These are phyloP conservation scores for Eurytoma californica DNA, from an alignment of 2,888 invertebrate species.

Conservation along the genomic window DNA sequence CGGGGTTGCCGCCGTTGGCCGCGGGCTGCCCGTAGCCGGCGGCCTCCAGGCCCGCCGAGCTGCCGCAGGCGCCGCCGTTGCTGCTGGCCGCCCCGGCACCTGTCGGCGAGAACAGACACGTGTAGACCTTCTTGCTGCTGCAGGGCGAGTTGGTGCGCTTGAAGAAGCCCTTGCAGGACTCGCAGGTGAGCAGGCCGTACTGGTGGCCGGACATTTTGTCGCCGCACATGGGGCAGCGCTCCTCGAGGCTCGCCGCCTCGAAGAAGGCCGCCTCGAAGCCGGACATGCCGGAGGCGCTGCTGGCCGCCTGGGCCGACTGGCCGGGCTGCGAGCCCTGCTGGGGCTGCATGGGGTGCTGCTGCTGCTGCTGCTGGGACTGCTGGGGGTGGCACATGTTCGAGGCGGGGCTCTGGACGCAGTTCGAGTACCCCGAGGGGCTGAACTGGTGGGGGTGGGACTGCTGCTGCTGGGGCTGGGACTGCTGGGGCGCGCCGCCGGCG, in stretches of 20 bases:
- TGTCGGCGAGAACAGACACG: conserved; percentile 78
- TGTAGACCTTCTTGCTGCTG: conserved; percentile 86
- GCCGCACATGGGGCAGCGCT: conserved; percentile 84
- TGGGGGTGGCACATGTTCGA: conserved; percentile 70
- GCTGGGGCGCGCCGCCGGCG: conserved; percentile 71
- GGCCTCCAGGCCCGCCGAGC: conserved; percentile 66
- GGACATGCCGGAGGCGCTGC: conserved; percentile 77
- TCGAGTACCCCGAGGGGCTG: conserved; percentile 73
- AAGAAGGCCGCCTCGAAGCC: conserved; percentile 78
- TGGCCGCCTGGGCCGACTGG: conserved; percentile 70
- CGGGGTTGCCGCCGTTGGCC: conserved; percentile 63
- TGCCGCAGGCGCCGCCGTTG: conserved; percentile 71
- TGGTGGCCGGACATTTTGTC: conserved; percentile 86
- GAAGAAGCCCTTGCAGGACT: conserved; percentile 86
- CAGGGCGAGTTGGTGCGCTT: conserved; percentile 81
- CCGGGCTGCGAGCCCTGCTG: conserved; percentile 76
- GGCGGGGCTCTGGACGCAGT: conserved; percentile 75
- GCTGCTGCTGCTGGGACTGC: conserved; percentile 65
- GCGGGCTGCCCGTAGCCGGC: conserved; percentile 59
- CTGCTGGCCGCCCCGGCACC: conserved; percentile 64
- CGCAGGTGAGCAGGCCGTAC: conserved; percentile 85
- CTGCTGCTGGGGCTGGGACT: conserved; percentile 69
- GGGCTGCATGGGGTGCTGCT: conserved; percentile 59
- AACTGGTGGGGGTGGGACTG: conserved; percentile 71
- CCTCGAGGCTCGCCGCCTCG: conserved; percentile 77